A percentile compares a stretch with the other conserved stretches of the same genome.
These are phyloP conservation scores for Caenorhabditis sp. DNA, from an alignment of 2,888 invertebrate species.

Conservation along the genomic window DNA sequence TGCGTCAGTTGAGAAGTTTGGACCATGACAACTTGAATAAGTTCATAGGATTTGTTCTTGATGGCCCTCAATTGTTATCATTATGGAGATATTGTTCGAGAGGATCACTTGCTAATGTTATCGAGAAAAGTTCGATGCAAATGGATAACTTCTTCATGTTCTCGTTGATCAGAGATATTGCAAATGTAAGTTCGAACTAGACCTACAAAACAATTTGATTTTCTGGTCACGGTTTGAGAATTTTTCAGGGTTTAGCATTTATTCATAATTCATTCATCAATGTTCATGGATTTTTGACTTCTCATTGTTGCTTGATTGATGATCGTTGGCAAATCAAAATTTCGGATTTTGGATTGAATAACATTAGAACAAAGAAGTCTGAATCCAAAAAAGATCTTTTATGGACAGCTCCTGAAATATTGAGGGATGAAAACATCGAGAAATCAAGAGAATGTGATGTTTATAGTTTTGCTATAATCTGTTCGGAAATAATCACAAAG, in stretches of 20 bases:
- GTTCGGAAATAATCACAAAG: constrained; percentile 40
- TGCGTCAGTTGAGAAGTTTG: constrained; percentile 54
- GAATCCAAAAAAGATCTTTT: constrained; percentile 28
- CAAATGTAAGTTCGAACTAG: constrained; percentile 39
- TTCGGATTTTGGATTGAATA: constrained; percentile 22
- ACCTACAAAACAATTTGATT: background rate
- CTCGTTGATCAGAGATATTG: constrained; percentile 60
- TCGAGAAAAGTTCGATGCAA: constrained; percentile 38
- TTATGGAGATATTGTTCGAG: constrained; percentile 64
- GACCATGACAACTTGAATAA: constrained; percentile 67
- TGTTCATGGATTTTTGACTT: constrained; percentile 34
- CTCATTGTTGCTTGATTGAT: constrained; percentile 47
- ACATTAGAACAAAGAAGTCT: background rate
- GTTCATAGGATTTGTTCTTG: constrained; percentile 63
- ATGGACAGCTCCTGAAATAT: constrained; percentile 58
- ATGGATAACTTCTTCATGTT: constrained; percentile 67
- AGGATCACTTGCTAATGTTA: constrained; percentile 39
- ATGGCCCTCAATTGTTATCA: constrained; percentile 55
- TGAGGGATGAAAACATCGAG: constrained; percentile 28
- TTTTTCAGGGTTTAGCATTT: constrained; percentile 16
- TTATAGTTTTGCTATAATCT: constrained; percentile 57
- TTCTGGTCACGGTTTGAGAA: background rate
- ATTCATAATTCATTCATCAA: constrained; percentile 27
- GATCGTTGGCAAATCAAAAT: constrained; percentile 60
- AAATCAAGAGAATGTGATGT: constrained; percentile 40